Evolutionary conservation across 2,113 vertebrate genomes (phyloP), one percentile per base, ranked within the genome.

Genomic region (Elephas maximus): DNA sequence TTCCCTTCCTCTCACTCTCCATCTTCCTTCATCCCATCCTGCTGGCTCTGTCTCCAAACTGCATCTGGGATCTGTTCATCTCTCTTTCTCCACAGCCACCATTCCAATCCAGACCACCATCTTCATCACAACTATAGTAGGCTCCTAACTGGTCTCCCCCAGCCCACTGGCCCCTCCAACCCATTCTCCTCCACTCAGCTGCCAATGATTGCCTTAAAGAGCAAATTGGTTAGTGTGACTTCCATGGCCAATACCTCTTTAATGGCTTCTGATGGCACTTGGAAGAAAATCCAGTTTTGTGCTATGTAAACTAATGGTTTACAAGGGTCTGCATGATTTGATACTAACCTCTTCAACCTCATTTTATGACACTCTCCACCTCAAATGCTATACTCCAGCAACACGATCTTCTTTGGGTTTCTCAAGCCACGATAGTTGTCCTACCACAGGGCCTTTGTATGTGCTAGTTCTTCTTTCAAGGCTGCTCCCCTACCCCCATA

Each of bases 401-500:
- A 17, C 2, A 0, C 6, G 77, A 20, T 3, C 67, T 41, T 26
- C 57, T 24, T 18, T 33, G 51, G 65, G 41, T 10, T 71, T 79
- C 62, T 80, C 23, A 17, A 33, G 30, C 33, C 14, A 65, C 20
- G 12, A n/a, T 0, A 4, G 37, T 0, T 67, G 30, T 28, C 44
- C n/a, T 21, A 26, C 48, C 48, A 14, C 57, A 48, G 28, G 65
- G 7, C 10, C 78, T 71, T 53, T 87, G 24, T 1, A 33, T 0
- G 23, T 63, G 28, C 44, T 15, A 0, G 28, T 45, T n/a, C 62
- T 4, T 63, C 60, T 26, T 8, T 44, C 20, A 73, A 11, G 37
- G 4, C 37, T 2, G 44, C 21, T 10, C 6, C 37, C 20, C 60
- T 5, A 21, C 60, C 60, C 8, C 67, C 20, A 3, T 8, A 0